Base-by-base conservation (phyloP, 2,113 vertebrate species). In the Oncorhynchus tshawytscha region DNA sequence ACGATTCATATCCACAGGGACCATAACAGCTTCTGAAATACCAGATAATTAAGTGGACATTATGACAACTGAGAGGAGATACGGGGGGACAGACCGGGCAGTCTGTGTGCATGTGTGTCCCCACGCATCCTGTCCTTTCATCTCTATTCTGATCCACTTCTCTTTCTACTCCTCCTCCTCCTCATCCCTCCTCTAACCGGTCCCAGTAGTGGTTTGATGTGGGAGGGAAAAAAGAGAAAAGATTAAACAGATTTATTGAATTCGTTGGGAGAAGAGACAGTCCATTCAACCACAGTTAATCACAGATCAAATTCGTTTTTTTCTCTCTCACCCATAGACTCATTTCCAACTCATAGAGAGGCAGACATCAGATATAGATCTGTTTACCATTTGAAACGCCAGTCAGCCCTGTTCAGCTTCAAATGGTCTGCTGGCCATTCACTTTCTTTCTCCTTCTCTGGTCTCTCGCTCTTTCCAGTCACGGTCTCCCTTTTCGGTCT, bases 361-460 rank as follows among this genome's bases (percentile, higher is more conserved):
- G 48, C 67, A 70, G 67, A 27, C 71, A 20, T 72, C 62, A 51
- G 67, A 77, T 71, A 27, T 1, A 0, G 51, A 48, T 76, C 72
- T 83, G 77, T 71, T 87, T 76, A 75, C 64, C 75, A 84, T 87
- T 82, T 45, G 12, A 85, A 86, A 83, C 73, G 31, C 75, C 73
- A 73, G 67, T 49, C 71, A 78, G 27, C 65, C 27, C 20, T 31
- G 57, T 16, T 22, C 20, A 62, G 57, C 76, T 60, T 79, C 66
- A 74, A 68, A 79, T 4, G 22, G 67, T 82, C 66, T 3, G 27
- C 31, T 71, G 76, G 27, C 67, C 66, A 29, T 31, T 64, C 8
- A 9, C 29, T 5, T 1, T 1, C 48, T 49, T 54, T 4, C 13
- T 15, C 1, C 49, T 57, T 57, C 51, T 2, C 54, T 20, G 1